These are phyloP conservation scores for Antheraea assamensis DNA, from an alignment of 2,888 invertebrate species.

Conservation along the genomic window DNA sequence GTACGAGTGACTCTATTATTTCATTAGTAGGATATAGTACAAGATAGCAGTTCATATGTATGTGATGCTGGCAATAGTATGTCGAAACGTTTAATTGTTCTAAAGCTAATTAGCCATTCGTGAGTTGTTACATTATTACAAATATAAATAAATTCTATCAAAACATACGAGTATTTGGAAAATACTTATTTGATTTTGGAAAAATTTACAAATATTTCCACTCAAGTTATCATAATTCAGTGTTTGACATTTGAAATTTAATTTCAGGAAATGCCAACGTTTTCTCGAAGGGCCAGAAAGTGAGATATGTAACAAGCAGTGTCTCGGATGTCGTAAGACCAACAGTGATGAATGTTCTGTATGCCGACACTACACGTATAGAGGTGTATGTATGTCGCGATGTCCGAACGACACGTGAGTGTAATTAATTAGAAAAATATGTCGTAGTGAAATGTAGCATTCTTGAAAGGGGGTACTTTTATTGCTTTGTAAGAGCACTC, in stretches of 20 bases:
- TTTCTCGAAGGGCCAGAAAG: constrained; percentile 63
- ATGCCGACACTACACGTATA: constrained; percentile 83
- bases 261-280: constrained; percentile 76
- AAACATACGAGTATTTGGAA: no score
- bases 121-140: no score
- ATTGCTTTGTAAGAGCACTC: not conserved
- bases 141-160: no score
- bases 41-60: no score
- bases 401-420: constrained; percentile 88
- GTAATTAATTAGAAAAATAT: not conserved
- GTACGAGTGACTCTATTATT: no score
- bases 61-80: no score
- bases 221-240: not conserved
- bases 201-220: not conserved
- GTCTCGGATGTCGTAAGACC: constrained; percentile 89
- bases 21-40: no score
- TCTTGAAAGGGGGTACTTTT: not conserved
- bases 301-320: constrained; percentile 86
- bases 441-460: not conserved
- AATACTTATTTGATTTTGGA: no score
- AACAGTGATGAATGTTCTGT: constrained; percentile 83
- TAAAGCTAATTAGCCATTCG: no score
- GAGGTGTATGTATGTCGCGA: constrained; percentile 80
- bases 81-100: no score
- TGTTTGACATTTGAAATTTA: not conserved